These are phyloP conservation scores for Fregetta grallaria DNA, from an alignment of 2,113 vertebrate species.

Conservation along the genomic window DNA sequence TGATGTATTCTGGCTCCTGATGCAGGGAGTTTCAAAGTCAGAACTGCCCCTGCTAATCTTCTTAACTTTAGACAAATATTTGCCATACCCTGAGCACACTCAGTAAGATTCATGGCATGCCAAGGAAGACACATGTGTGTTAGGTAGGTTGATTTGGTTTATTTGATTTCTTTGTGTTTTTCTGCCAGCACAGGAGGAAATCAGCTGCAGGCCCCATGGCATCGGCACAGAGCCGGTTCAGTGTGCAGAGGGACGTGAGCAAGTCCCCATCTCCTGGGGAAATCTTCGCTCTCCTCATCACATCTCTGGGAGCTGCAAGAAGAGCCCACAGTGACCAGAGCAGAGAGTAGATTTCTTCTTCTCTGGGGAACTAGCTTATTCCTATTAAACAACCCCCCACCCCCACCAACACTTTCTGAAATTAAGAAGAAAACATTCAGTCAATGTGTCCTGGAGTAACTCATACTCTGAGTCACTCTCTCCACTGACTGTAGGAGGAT, in stretches of 20 bases:
- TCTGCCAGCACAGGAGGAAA: background rate
- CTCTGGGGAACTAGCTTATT: background rate
- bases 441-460: background rate
- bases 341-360: background rate
- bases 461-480: background rate
- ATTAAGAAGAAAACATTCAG: background rate
- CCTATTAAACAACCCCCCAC: background rate
- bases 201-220: background rate
- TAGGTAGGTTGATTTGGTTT: background rate
- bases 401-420: background rate
- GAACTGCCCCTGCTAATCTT: slow-evolving; percentile 31
- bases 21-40: slow-evolving; percentile 19
- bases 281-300: background rate
- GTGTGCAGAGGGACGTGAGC: rapidly evolving
- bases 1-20: background rate
- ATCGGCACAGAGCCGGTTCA: background rate
- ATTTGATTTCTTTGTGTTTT: background rate
- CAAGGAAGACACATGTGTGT: background rate
- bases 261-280: background rate
- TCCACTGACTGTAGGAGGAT: background rate
- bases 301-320: background rate
- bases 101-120: background rate
- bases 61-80: slow-evolving; percentile 53
- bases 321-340: background rate
- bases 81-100: background rate